Conservation (phyloP, 2,797 vertebrate species). For the Rhadinocentrus ornatus region DNA sequence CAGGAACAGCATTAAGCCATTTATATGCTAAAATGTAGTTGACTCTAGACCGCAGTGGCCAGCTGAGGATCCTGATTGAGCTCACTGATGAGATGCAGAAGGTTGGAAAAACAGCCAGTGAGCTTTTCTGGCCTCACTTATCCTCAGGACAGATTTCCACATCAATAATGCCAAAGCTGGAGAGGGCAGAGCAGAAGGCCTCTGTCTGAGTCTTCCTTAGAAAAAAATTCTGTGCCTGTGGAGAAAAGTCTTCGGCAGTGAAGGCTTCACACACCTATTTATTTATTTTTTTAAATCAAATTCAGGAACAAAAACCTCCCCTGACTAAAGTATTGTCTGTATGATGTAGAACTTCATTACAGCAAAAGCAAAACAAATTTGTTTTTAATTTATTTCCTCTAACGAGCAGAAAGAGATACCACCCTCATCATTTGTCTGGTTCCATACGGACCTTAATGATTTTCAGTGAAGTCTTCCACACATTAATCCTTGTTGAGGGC, state of each 20-base stretch:
- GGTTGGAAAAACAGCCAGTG: slow-evolving; percentile 59
- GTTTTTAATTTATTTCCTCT: slow-evolving; percentile 64
- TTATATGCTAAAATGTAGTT: slow-evolving; percentile 73
- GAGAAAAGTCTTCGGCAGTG: slow-evolving; percentile 32
- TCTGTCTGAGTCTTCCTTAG: background rate
- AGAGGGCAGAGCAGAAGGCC: slow-evolving; percentile 45
- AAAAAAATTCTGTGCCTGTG: slow-evolving; percentile 14
- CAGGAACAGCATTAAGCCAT: slow-evolving; percentile 46
- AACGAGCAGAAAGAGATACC: slow-evolving; percentile 40
- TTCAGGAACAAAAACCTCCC: slow-evolving; percentile 38
- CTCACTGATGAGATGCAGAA: slow-evolving; percentile 71
- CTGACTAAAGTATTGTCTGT: slow-evolving; percentile 2
- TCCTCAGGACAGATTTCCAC: slow-evolving; percentile 53
- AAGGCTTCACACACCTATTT: slow-evolving; percentile 10
- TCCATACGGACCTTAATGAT: slow-evolving; percentile 62
- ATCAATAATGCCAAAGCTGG: slow-evolving; percentile 60
- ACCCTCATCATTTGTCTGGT: slow-evolving; percentile 53
- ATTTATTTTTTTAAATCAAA: slow-evolving; percentile 31
- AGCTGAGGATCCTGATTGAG: slow-evolving; percentile 65
- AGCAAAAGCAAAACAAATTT: slow-evolving; percentile 48
- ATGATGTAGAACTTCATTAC: slow-evolving; percentile 45
- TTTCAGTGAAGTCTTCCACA: slow-evolving; percentile 40
- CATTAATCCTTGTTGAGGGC: slow-evolving; percentile 66
- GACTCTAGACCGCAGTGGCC: slow-evolving; percentile 65
- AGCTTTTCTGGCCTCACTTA: slow-evolving; percentile 45